Evolutionary conservation across 2,113 vertebrate genomes (phyloP), one percentile per base, ranked within the genome.

Genomic region (Thalassarche chlororhynchos): DNA sequence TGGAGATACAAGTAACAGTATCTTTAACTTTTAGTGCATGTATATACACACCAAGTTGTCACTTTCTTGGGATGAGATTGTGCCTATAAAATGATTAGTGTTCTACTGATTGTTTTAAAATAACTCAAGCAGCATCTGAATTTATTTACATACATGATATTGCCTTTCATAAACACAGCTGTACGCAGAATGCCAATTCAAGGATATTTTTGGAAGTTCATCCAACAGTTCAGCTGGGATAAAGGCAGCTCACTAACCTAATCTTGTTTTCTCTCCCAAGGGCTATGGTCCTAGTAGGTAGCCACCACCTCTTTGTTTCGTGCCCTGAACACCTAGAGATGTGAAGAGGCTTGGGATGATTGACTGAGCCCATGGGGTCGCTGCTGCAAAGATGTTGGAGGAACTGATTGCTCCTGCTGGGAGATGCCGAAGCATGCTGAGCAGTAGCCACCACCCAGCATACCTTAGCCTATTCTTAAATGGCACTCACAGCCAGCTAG

Each of bases 81-180:
- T 95, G 97, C 97, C 98, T 98, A 96, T 98, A 98, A 98, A 98
- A 98, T 98, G 98, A 98, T 98, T 98, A 98, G 98, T 97, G 98
- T 98, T 98, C 98, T 92, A 97, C 96, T 98, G 98, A 98, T 98
- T 98, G 98, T 98, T 98, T 98, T 98, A 98, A 98, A 98, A 98
- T 99, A 98, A 98, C 98, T 98, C 98, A 61, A 98, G 98, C 98
- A 75, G 97, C 98, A 98, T 98, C 98, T 98, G 98, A 98, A 98
- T 98, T 98, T 98, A 98, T 99, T 99, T 98, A 98, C 98, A 99
- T 98, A 98, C 98, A 98, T 98, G 98, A 98, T 98, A 97, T 52
- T 97, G 97, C 97, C 97, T 98, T 98, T 98, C 97, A 98, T 98
- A 98, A 98, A 99, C 98, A 99, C 98, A 98, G 98, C 98, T 98